Evolutionary conservation across 2,888 invertebrate species (phyloP), one percentile per base, ranked within the genome.

Genomic region (Drosophila sordidapex): DNA sequence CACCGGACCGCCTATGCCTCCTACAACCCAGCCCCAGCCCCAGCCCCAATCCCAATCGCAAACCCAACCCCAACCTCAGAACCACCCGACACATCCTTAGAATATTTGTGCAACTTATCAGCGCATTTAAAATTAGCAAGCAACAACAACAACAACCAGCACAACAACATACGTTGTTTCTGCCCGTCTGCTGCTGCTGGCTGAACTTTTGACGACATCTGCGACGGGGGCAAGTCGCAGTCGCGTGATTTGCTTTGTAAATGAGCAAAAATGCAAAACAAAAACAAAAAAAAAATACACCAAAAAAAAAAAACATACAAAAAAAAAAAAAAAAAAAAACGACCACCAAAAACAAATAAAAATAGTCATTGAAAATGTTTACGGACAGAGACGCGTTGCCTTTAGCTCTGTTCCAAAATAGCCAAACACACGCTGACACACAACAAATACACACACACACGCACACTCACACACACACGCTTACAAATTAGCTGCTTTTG

Each of bases 291-390:
- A 69, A 35, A 53, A 64, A n/a, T 57, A 38, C 52, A 62, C 46
- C 35, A 53, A 72, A 66, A 83, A 64, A 74, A 66, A 69, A 57
- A 29, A 33, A 49, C 33, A 38, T 4, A 38, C 3, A 21, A 21
- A 21, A 21, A 21, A 21, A 21, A 21, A 21, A 43, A 48, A 56
- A 31, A 21, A 43, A 65, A 59, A 61, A 70, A 51, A 69, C 48
- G 49, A 67, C 25, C 52, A 70, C 74, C 68, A 71, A 74, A 82
- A 70, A 79, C 63, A 80, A 74, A 82, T 74, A 71, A 64, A 90
- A 86, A 90, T 90, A 90, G 81, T 86, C 88, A 86, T 86, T 90
- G 90, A 88, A 85, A 85, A 88, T 86, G 88, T 88, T 85, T 90
- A 82, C 85, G 70, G 79, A 65, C 80, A 71, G 76, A 54, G 70